Evolutionary conservation across 2,888 invertebrate species (phyloP).

Genomic region (Toxonevra muliebris): DNA sequence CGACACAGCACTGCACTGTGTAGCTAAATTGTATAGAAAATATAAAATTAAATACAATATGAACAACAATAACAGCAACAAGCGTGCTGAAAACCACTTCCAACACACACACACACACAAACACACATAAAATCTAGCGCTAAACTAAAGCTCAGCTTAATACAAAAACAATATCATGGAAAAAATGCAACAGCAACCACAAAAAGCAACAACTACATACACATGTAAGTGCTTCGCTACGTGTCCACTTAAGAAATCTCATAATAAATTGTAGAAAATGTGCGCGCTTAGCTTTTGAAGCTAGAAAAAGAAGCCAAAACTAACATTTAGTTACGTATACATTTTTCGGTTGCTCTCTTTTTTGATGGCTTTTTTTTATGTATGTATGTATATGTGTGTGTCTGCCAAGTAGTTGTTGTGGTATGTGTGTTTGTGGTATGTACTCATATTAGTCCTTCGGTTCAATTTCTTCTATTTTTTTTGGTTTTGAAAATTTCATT

Average conservation of each 20-base stretch:
- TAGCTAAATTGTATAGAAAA: constrained; percentile 31
- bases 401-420: constrained; percentile 9
- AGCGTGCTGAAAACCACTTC: not conserved
- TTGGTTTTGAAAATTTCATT: not conserved
- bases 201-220: constrained; percentile 4
- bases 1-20: constrained; percentile 31
- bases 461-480: not conserved
- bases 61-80: not conserved
- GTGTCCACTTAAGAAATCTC: constrained; percentile 38
- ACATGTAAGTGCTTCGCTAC: constrained; percentile 22
- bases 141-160: not conserved
- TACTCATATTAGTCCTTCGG: not conserved
- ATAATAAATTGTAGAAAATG: constrained; percentile 38
- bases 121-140: not conserved
- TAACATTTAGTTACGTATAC: no score
- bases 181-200: constrained; percentile 17
- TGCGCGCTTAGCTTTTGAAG: constrained; percentile 27
- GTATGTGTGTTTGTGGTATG: not conserved
- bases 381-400: constrained; percentile 4
- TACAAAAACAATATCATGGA: constrained; percentile 40
- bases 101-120: not conserved
- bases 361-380: not conserved
- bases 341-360: no score
- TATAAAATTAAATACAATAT: not conserved
- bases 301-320: no score